phyloP scores from a whole-genome alignment of 1,140 invertebrate genomes.

The Drosophila dunni region DNA sequence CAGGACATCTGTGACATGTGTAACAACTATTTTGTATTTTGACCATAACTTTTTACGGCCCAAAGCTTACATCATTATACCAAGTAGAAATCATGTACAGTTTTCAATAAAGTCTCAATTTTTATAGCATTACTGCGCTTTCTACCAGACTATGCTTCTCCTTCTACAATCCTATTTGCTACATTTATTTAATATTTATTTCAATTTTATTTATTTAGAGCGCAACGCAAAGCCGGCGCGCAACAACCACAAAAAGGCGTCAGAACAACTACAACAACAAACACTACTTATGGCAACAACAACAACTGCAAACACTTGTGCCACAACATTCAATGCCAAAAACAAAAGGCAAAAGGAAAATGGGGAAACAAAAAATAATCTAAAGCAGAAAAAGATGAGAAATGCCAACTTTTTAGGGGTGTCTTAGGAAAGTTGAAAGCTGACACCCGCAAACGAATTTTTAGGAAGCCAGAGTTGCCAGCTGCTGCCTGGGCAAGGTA shows the following conservation, averaged over 20 bases:
- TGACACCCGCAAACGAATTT: constrained; percentile 45
- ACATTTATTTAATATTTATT: constrained; percentile 80
- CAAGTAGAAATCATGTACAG: not conserved
- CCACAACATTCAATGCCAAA: constrained; percentile 30
- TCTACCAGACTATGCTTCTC: not conserved
- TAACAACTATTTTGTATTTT: not conserved
- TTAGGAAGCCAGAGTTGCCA: constrained; percentile 39
- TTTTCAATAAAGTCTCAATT: constrained; percentile 20
- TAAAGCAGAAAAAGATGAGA: constrained; percentile 19
- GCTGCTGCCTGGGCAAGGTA: constrained; percentile 32
- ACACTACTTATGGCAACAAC: constrained; percentile 28
- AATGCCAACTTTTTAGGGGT: constrained; percentile 30
- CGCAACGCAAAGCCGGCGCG: constrained; percentile 16
- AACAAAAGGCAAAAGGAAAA: constrained; percentile 2
- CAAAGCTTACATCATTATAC: not conserved
- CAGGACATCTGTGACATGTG: too few species aligned
- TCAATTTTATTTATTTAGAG: constrained; percentile 78
- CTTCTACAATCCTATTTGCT: constrained; percentile 42
- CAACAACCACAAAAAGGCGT: constrained; percentile 23
- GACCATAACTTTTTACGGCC: not conserved
- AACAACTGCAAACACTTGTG: constrained; percentile 31
- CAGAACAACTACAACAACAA: constrained; percentile 15
- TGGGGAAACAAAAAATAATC: constrained; percentile 5
- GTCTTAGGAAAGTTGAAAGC: constrained; percentile 41
- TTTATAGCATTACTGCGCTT: constrained; percentile 14